phyloP scores from a whole-genome alignment of 2,113 vertebrate species.

The Octodon degus region DNA sequence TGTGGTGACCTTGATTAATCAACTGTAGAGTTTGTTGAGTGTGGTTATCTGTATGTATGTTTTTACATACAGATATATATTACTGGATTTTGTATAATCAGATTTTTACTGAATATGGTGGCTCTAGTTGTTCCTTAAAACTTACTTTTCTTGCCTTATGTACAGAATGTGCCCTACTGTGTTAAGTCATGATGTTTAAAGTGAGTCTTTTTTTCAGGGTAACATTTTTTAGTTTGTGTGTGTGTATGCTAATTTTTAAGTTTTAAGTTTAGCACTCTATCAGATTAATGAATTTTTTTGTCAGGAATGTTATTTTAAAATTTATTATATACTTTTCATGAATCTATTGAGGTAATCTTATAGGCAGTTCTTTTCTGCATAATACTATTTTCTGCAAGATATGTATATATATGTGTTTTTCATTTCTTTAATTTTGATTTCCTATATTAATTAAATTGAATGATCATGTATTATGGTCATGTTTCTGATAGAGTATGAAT shows the following conservation, averaged over 20 bases:
- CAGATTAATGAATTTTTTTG: conserved; percentile 11
- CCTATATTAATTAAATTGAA: background rate
- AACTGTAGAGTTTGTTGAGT: background rate
- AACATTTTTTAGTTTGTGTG: background rate
- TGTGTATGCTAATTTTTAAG: background rate
- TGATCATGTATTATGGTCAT: background rate
- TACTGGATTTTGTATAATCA: background rate
- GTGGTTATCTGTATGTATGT: background rate
- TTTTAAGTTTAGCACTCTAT: background rate
- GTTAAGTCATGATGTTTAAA: background rate
- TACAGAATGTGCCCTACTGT: background rate
- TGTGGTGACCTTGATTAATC: conserved; percentile 25
- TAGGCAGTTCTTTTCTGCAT: background rate
- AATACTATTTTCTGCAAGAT: background rate
- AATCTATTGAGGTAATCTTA: background rate
- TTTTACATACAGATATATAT: background rate
- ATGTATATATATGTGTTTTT: background rate
- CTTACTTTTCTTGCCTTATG: conserved; percentile 10
- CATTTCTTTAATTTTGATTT: background rate
- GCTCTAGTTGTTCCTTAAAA: background rate
- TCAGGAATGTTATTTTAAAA: background rate
- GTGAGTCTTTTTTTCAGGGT: background rate
- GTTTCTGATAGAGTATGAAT: background rate
- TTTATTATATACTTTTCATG: conserved; percentile 4
- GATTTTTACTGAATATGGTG: conserved; percentile 6